These are phyloP conservation scores for Limanda limanda DNA, from an alignment of 2,113 vertebrate genomes.

Conservation along the genomic window DNA sequence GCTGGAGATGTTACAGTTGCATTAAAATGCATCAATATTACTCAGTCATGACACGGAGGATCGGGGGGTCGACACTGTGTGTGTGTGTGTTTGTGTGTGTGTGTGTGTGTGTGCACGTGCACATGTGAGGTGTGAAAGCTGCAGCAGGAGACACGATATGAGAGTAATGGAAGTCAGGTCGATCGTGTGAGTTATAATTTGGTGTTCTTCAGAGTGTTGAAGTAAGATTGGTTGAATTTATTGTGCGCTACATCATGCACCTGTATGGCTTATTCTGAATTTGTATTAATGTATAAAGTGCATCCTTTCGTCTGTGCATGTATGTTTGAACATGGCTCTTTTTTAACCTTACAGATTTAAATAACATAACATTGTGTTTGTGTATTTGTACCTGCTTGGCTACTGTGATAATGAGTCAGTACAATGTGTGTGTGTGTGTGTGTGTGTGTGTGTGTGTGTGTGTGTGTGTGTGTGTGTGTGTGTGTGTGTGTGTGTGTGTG, in stretches of 20 bases:
- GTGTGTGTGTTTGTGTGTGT: neutral
- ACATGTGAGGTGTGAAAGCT: constrained; percentile 37
- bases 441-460: neutral
- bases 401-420: constrained; percentile 1
- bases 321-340: neutral
- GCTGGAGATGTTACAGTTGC: constrained; percentile 60
- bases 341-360: no score
- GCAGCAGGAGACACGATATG: neutral
- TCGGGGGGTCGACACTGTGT: constrained; percentile 31
- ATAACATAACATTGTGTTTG: neutral
- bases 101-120: neutral
- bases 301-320: neutral
- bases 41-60: constrained; percentile 66
- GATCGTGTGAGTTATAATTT: neutral
- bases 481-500: neutral
- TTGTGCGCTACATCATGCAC: neutral
- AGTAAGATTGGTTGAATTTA: neutral
- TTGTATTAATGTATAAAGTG: neutral
- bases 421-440: no score
- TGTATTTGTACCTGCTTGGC: neutral
- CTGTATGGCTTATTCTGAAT: constrained; percentile 3
- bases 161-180: constrained; percentile 10
- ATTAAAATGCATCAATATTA: constrained; percentile 70
- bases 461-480: neutral
- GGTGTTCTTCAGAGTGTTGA: neutral